These are phyloP conservation scores for Callipepla squamata DNA, from an alignment of 2,113 vertebrate genomes.

Conservation along the genomic window DNA sequence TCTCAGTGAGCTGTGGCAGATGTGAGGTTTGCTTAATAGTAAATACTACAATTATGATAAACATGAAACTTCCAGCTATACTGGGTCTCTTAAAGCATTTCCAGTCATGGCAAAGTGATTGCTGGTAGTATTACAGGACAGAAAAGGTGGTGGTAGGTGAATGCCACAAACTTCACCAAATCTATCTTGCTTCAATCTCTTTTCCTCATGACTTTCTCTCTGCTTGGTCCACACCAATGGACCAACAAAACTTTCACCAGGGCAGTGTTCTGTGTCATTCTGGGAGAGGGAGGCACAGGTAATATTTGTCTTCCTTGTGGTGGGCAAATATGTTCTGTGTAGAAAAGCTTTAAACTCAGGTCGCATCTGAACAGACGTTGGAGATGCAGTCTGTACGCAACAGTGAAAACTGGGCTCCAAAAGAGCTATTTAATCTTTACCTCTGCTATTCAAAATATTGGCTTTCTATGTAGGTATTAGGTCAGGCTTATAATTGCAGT, in stretches of 20 bases:
- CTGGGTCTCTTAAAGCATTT: neutral
- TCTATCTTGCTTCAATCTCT: fast-evolving
- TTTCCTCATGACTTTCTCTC: neutral
- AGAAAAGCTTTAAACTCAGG: neutral
- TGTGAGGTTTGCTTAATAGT: neutral
- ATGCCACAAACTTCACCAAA: neutral
- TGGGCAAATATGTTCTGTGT: neutral
- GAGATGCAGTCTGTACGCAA: neutral
- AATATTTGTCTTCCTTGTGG: neutral
- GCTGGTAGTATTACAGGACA: neutral
- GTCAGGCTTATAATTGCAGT: neutral
- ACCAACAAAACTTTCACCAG: neutral
- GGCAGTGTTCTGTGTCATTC: neutral
- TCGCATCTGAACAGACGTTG: neutral
- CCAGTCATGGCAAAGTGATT: neutral
- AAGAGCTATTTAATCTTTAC: neutral
- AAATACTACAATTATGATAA: neutral
- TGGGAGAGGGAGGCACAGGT: neutral
- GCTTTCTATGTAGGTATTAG: neutral
- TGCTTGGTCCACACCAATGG: neutral
- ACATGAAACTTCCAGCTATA: neutral
- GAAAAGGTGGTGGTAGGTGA: neutral
- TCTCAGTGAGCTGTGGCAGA: neutral
- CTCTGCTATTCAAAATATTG: neutral
- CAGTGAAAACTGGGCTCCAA: neutral